A percentile compares a stretch with the other conserved stretches of the same genome.
Evolutionary conservation across 2,113 vertebrate species (phyloP).

Genomic region (Caracal caracal): DNA sequence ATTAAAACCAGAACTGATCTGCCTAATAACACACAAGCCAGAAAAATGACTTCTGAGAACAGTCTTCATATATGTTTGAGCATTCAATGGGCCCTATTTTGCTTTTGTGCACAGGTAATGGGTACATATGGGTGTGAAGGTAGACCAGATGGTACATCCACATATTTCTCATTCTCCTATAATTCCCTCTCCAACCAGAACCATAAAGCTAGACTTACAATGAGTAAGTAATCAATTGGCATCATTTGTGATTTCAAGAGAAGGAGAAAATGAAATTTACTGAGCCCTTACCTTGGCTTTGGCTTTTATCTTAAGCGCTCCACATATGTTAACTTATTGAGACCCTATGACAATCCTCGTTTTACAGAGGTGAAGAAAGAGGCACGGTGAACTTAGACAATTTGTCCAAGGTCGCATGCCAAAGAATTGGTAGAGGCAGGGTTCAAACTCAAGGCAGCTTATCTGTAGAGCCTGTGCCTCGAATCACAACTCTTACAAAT

Average conservation of each 20-base stretch:
- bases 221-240: neutral
- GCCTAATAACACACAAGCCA: neutral
- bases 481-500: neutral
- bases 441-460: neutral
- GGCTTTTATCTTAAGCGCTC: neutral
- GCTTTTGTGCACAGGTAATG: neutral
- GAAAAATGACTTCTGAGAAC: neutral
- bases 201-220: neutral
- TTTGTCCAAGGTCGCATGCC: neutral
- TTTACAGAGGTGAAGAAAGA: constrained; percentile 29
- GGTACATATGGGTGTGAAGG: neutral
- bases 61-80: constrained; percentile 4
- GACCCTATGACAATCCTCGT: neutral
- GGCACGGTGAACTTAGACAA: neutral
- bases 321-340: neutral
- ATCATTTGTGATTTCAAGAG: constrained; percentile 33
- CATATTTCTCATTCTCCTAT: neutral
- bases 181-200: constrained; percentile 18
- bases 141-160: neutral
- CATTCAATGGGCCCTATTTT: neutral
- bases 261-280: constrained; percentile 18
- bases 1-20: constrained; percentile 1
- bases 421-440: neutral
- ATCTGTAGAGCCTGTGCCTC: neutral
- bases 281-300: neutral